Evolutionary conservation across 30 jellyfish, hydroid and myxozoan species (phyloP), one percentile per base, ranked within the genome.

Genomic region (Hydra vulgaris): DNA sequence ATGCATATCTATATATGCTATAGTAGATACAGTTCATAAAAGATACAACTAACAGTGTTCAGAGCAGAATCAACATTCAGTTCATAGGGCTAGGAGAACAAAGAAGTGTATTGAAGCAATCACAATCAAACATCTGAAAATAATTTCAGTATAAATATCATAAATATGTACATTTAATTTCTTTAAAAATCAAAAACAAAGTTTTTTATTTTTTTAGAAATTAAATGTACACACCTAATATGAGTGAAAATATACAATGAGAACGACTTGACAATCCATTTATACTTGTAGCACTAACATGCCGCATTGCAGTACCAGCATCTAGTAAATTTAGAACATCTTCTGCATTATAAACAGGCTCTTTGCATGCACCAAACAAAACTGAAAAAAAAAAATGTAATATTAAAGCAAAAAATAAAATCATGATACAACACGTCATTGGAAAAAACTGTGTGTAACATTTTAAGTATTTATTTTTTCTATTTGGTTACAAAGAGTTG

Each of bases 261-360:
- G 98, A 91, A 66, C 98, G 78, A 74, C 98, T 91, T 20, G 98
- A 91, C 53, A 84, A 82, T 54, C 87, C 96, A 72, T 91, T 91
- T 95, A 91, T 87, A 40, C 80, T 87, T 17, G 98, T 91, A 25
- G 94, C 76, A 7, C 95, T 96, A 5, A 95, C 94, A 54, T 91
- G 98, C 25, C 98, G 94, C 70, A 84, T 68, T 25, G 98, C 94
- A 19, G 95, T 86, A 21, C 98, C 98, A 21, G 94, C 87, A 70
- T 91, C 98, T 17, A 91, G 88, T 69, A 86, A 72, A 19, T 80
- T 80, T 76, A 79, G 22, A 15, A 91, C 95, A 23, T 91, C 98
- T 18, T 87, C 96, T 25, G 78, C 15, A 72, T 87, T 67, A 27
- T 79, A 72, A 52, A 85, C 98, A 1, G 92, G 25, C 74, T 91